These are phyloP conservation scores for Micoletzkya japonica DNA, from an alignment of 2,888 invertebrate species.

Conservation along the genomic window DNA sequence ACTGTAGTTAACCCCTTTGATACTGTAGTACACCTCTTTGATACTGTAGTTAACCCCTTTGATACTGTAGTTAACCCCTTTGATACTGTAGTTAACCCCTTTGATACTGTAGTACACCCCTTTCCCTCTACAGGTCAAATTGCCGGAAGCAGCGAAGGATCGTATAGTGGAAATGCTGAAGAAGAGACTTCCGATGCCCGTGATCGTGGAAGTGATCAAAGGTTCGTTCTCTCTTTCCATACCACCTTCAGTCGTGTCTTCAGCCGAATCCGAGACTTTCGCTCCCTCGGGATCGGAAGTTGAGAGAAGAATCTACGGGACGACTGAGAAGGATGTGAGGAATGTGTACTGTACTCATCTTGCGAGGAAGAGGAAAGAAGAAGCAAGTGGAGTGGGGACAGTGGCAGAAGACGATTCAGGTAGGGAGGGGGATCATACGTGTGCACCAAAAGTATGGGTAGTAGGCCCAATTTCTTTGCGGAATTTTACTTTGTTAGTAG, in stretches of 20 bases:
- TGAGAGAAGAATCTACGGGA: constrained; percentile 25
- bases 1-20: neutral
- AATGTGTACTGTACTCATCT: constrained; percentile 28
- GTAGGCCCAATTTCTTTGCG: no score
- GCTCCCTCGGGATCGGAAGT: constrained; percentile 21
- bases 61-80: no score
- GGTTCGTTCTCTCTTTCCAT: constrained; percentile 30
- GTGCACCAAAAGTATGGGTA: no score
- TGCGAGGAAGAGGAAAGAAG: constrained; percentile 17
- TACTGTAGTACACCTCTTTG: neutral
- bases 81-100: no score
- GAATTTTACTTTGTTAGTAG: no score
- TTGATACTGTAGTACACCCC: no score
- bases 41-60: neutral
- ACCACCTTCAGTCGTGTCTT: no score
- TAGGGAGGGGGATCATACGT: no score
- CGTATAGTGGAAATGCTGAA: constrained; percentile 42
- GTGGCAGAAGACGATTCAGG: neutral
- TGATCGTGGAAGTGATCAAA: constrained; percentile 46
- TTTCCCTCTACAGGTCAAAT: neutral
- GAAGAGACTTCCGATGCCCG: constrained; percentile 42
- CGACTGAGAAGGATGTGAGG: constrained; percentile 26
- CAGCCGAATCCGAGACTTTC: constrained; percentile 11
- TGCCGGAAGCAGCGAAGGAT: constrained; percentile 23
- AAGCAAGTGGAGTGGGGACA: neutral